Evolutionary conservation across 2,797 vertebrate genomes (phyloP).

Genomic region (Anas bernieri): DNA sequence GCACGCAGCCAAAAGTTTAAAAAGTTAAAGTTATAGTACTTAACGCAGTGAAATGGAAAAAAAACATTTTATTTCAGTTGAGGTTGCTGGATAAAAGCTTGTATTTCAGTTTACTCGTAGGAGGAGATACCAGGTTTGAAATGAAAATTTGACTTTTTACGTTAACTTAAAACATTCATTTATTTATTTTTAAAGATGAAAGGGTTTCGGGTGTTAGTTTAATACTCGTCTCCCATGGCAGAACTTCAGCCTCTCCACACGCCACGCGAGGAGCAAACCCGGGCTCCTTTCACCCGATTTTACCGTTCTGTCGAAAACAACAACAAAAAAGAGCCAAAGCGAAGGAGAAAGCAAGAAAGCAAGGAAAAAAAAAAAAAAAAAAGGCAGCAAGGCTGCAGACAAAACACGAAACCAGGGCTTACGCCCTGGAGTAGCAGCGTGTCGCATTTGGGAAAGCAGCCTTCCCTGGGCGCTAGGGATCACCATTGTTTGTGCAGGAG

Average conservation of each 20-base stretch:
- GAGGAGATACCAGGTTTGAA: not conserved
- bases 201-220: not conserved
- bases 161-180: not conserved
- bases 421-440: rapidly evolving
- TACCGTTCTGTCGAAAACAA: not conserved
- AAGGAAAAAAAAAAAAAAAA: too few relatives aligned
- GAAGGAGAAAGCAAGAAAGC: not conserved
- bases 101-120: not conserved
- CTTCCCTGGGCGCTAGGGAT: not conserved
- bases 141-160: not conserved
- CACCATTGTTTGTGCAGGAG: not conserved
- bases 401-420: not conserved
- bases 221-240: not conserved
- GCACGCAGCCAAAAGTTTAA: not conserved
- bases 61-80: not conserved
- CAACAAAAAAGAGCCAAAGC: not conserved
- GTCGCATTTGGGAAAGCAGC: not conserved
- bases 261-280: not conserved
- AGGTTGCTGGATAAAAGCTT: not conserved
- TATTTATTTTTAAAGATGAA: not conserved
- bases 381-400: not conserved
- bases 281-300: not conserved
- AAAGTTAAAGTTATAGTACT: not conserved
- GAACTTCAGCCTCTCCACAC: not conserved
- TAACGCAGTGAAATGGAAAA: not conserved